Conservation (phyloP, 2,113 vertebrate genomes). For the Platanista minor region DNA sequence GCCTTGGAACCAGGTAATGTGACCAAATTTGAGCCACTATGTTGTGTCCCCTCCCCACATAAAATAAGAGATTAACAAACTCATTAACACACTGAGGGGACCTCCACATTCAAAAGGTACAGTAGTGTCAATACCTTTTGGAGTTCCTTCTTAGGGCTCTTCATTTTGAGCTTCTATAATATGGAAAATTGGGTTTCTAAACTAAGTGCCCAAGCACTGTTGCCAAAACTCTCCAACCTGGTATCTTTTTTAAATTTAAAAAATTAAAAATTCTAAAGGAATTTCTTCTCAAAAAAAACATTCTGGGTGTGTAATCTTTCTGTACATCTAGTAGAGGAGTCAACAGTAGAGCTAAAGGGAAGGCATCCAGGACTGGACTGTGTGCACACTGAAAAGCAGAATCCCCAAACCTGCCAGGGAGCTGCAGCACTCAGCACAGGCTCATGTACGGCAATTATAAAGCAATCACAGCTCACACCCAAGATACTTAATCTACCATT, state of each 20-base stretch:
- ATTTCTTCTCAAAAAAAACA: not conserved
- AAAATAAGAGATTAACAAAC: not conserved
- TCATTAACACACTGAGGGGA: no score
- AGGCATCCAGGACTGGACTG: no score
- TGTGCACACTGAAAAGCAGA: not conserved
- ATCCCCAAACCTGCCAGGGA: not conserved
- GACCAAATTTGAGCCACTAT: not conserved
- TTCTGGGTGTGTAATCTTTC: not conserved
- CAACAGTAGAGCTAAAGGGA: not conserved
- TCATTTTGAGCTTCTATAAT: not conserved
- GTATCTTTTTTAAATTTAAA: not conserved
- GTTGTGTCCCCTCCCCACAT: fast-evolving
- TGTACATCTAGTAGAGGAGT: no score
- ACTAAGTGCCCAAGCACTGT: not conserved
- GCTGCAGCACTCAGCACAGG: fast-evolving
- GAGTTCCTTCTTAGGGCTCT: not conserved
- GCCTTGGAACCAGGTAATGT: not conserved
- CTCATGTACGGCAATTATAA: fast-evolving
- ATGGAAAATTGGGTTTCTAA: not conserved
- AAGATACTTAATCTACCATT: no score
- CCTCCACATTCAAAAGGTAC: not conserved
- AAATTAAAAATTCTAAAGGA: not conserved
- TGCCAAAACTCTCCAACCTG: not conserved
- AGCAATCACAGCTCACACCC: not conserved
- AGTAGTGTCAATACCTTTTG: not conserved